These are phyloP conservation scores for Drosophila kuntzei DNA, from an alignment of 2,888 invertebrate genomes.

Conservation along the genomic window DNA sequence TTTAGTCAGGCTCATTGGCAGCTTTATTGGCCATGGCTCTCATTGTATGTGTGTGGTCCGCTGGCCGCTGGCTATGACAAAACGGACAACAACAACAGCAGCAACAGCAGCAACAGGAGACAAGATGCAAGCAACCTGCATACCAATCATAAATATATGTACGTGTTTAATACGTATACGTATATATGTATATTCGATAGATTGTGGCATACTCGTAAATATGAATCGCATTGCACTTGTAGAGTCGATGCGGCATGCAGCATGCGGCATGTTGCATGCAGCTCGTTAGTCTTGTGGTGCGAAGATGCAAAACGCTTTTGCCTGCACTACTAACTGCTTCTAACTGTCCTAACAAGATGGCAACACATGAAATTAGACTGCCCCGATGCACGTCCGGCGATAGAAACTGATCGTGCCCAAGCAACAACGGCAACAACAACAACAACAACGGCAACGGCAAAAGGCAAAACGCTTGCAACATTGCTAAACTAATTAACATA, in stretches of 20 bases:
- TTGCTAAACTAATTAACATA: conserved; percentile 75
- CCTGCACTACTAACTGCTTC: conserved; percentile 44
- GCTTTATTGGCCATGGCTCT: conserved; percentile 66
- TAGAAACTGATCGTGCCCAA: conserved; percentile 77
- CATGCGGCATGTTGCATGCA: conserved; percentile 20
- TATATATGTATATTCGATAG: neutral
- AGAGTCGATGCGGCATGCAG: conserved; percentile 21
- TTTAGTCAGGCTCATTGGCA: conserved; percentile 73
- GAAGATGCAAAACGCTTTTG: conserved; percentile 72
- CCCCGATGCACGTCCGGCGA: conserved; percentile 76
- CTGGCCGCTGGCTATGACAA: conserved; percentile 37
- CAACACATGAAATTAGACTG: conserved; percentile 82
- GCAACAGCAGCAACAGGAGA: neutral
- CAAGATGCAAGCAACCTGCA: conserved; percentile 38
- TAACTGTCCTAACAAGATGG: conserved; percentile 73
- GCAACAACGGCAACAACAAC: conserved; percentile 30
- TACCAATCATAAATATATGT: conserved; percentile 64
- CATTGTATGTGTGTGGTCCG: conserved; percentile 52
- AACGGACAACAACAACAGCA: conserved; percentile 16
- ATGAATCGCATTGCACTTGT: conserved; percentile 74
- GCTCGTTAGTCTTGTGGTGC: conserved; percentile 69
- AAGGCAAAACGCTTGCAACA: conserved; percentile 36
- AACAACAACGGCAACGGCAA: conserved; percentile 15
- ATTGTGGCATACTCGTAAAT: conserved; percentile 66
- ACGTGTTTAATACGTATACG: conserved; percentile 6